These are phyloP conservation scores for Nothocercus nigrocapillus DNA, from an alignment of 2,113 vertebrate genomes.

Conservation along the genomic window DNA sequence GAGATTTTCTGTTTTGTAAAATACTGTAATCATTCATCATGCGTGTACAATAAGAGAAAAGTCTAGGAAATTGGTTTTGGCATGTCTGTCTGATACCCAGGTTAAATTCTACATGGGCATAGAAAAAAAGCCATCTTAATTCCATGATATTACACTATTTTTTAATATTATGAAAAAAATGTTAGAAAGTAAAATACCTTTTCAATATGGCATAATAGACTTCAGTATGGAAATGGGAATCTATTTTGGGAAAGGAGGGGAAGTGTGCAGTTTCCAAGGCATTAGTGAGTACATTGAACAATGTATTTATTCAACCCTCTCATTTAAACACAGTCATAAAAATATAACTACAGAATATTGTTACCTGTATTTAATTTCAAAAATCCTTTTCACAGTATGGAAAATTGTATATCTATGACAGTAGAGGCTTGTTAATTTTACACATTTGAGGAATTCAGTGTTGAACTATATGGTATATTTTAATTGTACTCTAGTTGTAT, in stretches of 20 bases:
- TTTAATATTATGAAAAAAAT: constrained; percentile 62
- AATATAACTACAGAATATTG: constrained; percentile 71
- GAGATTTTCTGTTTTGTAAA: constrained; percentile 66
- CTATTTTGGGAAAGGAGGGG: constrained; percentile 63
- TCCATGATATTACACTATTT: constrained; percentile 56
- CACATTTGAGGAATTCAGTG: constrained; percentile 77
- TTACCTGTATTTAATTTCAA: constrained; percentile 76
- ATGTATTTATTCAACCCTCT: constrained; percentile 73
- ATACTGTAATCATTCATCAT: constrained; percentile 63
- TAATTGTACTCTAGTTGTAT: constrained; percentile 78
- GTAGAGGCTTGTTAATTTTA: constrained; percentile 79
- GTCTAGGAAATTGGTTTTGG: constrained; percentile 62
- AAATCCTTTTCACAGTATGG: constrained; percentile 69
- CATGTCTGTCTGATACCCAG: constrained; percentile 45
- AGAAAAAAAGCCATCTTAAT: constrained; percentile 59
- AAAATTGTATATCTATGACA: constrained; percentile 78
- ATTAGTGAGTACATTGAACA: constrained; percentile 70
- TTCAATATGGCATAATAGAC: constrained; percentile 70
- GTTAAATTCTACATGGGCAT: constrained; percentile 42
- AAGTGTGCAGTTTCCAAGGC: constrained; percentile 69
- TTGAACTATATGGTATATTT: constrained; percentile 79
- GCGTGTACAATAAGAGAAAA: constrained; percentile 60
- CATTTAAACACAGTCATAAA: constrained; percentile 71
- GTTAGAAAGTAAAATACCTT: constrained; percentile 57
- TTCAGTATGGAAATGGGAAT: constrained; percentile 72